Evolutionary conservation across 2,888 invertebrate genomes (phyloP), one percentile per base, ranked within the genome.

Genomic region (Hecatera dysodea): DNA sequence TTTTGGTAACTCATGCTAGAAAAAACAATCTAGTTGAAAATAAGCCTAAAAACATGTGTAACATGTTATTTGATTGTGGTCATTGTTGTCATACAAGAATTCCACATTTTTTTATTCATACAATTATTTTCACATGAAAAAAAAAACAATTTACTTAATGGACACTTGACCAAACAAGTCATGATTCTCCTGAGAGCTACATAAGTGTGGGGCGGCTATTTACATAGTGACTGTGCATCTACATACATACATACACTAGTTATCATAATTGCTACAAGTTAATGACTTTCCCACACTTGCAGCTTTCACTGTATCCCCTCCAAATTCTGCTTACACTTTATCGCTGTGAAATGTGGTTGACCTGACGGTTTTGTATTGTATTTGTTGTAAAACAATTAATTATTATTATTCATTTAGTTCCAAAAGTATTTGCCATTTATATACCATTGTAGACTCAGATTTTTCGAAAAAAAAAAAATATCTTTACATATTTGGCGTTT

Each of bases 251-350:
- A 22, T 69, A 70, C 64, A 67, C 57, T 77, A 70, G 64, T 75
- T 84, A 79, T 74, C 75, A 80, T 78, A 81, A 83, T 84, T 78
- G 50, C 67, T 74, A 9, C 46, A 57, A 72, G 61, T 59, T 80
- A 77, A 82, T 82, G 73, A 67, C 77, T 80, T 80, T 72, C 66
- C 57, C 61, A 73, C 61, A 73, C 52, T 78, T 67, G 29, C 44
- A 65, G 72, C 82, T 82, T 82, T 82, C 80, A 64, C 80, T 81
- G 19, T 67, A 42, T 46, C 73, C 71, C 81, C 69, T 19, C 82
- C 50, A 52, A 50, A 52, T 50, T 46, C 15, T 50, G 50, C 29
- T 44, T 61, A 53, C 50, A 59, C 33, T 67, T 68, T 62, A 78
- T 67, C n/a, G 22, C 46, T 2, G 12, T 60, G 59, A 44, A 63